Evolutionary conservation across 2,888 invertebrate genomes (phyloP).

Genomic region (Callyntrura sp.): DNA sequence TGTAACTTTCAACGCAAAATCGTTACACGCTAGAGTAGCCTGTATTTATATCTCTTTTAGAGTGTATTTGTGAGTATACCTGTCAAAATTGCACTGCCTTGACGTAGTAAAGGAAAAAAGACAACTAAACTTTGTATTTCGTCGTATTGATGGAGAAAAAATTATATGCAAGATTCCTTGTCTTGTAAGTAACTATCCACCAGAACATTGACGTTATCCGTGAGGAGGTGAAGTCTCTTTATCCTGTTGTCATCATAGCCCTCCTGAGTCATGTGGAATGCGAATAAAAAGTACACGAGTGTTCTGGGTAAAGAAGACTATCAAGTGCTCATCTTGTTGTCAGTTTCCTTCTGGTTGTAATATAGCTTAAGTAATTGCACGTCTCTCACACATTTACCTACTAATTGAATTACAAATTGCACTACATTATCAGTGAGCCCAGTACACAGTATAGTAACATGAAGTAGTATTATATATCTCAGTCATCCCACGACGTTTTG

Average conservation of each 20-base stretch:
- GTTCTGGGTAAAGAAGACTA: constrained; percentile 38
- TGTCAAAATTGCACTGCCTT: constrained; percentile 56
- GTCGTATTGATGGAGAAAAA: constrained; percentile 12
- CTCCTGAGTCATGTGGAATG: constrained; percentile 36
- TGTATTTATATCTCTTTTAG: neutral
- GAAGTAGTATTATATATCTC: neutral
- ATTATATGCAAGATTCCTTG: neutral
- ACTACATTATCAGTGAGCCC: neutral
- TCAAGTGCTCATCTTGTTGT: constrained; percentile 54
- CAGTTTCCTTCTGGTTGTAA: neutral
- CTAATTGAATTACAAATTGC: neutral
- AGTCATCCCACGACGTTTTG: neutral
- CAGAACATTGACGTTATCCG: neutral
- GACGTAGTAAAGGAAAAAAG: neutral
- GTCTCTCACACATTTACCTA: neutral
- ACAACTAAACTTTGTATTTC: neutral
- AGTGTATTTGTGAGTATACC: constrained; percentile 39
- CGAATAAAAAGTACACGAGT: neutral
- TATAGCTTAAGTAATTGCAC: neutral
- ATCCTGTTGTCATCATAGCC: neutral
- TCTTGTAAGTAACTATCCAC: neutral
- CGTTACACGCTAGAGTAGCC: neutral
- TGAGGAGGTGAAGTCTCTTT: neutral
- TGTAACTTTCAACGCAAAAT: neutral
- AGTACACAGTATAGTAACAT: neutral